Conservation (phyloP, 64 coral and sea anemone genomes). For the Pocillopora verrucosa region DNA sequence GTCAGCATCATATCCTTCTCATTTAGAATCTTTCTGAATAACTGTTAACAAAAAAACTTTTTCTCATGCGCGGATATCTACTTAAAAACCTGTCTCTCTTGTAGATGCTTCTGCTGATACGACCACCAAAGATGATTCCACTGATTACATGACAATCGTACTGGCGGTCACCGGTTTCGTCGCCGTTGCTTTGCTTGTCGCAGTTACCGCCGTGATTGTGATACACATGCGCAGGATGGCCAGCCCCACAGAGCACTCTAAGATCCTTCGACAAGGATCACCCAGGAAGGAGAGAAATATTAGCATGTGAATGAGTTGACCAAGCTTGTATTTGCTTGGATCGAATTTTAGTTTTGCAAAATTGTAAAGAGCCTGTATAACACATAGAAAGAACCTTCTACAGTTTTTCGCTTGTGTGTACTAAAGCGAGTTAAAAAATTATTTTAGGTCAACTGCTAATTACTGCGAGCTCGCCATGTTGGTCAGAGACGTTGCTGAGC, state of each 20-base stretch:
- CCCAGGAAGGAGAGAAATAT: not conserved
- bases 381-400: too few relatives aligned
- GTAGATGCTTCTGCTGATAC: not conserved
- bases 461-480: not conserved
- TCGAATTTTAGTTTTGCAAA: too few relatives aligned
- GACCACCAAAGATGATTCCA: not conserved
- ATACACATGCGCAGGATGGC: not conserved
- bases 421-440: too few relatives aligned
- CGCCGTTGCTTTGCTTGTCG: not conserved
- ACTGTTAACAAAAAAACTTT: too few relatives aligned
- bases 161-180: not conserved
- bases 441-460: not conserved
- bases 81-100: not conserved
- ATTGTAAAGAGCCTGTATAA: too few relatives aligned
- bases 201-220: not conserved
- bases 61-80: too few relatives aligned
- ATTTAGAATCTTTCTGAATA: too few relatives aligned
- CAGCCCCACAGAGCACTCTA: not conserved
- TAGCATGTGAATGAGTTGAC: too few relatives aligned
- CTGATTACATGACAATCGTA: not conserved
- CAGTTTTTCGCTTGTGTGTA: too few relatives aligned
- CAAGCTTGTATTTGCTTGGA: too few relatives aligned
- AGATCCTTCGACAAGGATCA: not conserved
- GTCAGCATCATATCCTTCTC: too few relatives aligned
- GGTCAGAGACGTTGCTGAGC: not conserved